These are phyloP conservation scores for Datnioides undecimradiatus DNA, from an alignment of 2,113 vertebrate genomes.

Conservation along the genomic window DNA sequence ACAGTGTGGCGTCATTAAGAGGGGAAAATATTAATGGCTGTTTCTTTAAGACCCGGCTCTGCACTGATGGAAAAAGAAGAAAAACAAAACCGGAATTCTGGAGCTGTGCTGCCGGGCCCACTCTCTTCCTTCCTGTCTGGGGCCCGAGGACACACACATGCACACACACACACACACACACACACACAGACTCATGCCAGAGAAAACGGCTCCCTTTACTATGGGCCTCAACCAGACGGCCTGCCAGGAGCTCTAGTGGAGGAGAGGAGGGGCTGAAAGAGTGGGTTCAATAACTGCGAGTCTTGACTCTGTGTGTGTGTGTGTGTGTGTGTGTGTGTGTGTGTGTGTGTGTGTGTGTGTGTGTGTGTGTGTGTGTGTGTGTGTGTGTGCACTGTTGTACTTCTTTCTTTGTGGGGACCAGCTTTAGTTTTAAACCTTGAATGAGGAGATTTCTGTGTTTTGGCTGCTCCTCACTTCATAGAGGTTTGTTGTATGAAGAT, in stretches of 20 bases:
- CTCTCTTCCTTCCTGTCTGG: constrained; percentile 88
- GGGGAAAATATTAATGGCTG: constrained; percentile 68
- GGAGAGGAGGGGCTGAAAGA: constrained; percentile 53
- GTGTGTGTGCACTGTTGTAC: not conserved
- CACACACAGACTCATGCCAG: constrained; percentile 55
- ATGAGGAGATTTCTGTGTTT: not conserved
- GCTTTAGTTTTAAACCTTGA: constrained; percentile 5
- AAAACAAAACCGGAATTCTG: constrained; percentile 83
- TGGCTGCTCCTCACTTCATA: not conserved
- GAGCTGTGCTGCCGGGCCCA: constrained; percentile 78
- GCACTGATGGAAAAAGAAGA: constrained; percentile 84
- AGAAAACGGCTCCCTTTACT: constrained; percentile 75
- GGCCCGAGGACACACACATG: constrained; percentile 70
- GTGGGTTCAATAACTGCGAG: constrained; percentile 62
- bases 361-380: constrained; percentile 14
- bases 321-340: constrained; percentile 31
- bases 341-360: constrained; percentile 26
- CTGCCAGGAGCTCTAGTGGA: constrained; percentile 67
- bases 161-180: constrained; percentile 40
- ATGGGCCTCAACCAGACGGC: constrained; percentile 76
- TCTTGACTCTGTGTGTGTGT: constrained; percentile 15
- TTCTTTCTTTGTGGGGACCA: constrained; percentile 14
- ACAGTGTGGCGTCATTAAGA: constrained; percentile 42
- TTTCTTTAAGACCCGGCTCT: constrained; percentile 82
- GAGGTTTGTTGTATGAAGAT: not conserved